Evolutionary conservation across 2,797 vertebrate species (phyloP), one percentile per base, ranked within the genome.

Genomic region (Acipenser ruthenus): DNA sequence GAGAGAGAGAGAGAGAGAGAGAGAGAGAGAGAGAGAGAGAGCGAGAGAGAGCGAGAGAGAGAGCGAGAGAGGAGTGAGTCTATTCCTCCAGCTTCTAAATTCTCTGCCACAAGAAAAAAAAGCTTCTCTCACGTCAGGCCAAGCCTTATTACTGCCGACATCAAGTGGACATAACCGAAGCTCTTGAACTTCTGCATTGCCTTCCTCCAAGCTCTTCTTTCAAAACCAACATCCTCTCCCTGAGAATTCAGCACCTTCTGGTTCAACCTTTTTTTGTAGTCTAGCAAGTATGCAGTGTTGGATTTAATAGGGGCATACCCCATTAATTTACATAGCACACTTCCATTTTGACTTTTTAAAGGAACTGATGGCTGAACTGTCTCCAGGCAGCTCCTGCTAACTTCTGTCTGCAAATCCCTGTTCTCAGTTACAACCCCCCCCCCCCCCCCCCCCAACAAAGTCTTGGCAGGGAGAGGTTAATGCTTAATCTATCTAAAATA

Each of bases 91-190:
- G 79, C 79, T 79, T 75, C 78, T 71, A 80, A 78, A 75, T 77
- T 69, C 68, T 69, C 69, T 81, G 84, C 86, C 84, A 83, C 23
- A 37, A 5, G 37, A 37, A 37, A 37, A 23, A 18, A 76, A 77
- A 77, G 73, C 73, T 73, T 75, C 76, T 73, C 70, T 80, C 78
- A 71, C 74, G 73, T 81, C 79, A 76, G 78, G 80, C 81, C 78
- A 75, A 75, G 75, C 80, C 78, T 84, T 82, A 76, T 86, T 70
- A 82, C 65, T 74, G 74, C 74, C 74, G 74, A 83, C 81, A 82
- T 75, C 76, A 79, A 80, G 83, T 67, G 64, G 6, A 72, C 1
- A 70, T 74, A 84, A 83, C 80, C 81, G 72, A 62, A 78, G 79
- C 73, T 76, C 77, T 80, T 71, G 67, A 76, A 83, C 83, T 76